Percentiles rank a stretch among this genome's conserved stretches.
Conservation (phyloP, 2,888 invertebrate species). For the Phyllotreta cruciferae region DNA sequence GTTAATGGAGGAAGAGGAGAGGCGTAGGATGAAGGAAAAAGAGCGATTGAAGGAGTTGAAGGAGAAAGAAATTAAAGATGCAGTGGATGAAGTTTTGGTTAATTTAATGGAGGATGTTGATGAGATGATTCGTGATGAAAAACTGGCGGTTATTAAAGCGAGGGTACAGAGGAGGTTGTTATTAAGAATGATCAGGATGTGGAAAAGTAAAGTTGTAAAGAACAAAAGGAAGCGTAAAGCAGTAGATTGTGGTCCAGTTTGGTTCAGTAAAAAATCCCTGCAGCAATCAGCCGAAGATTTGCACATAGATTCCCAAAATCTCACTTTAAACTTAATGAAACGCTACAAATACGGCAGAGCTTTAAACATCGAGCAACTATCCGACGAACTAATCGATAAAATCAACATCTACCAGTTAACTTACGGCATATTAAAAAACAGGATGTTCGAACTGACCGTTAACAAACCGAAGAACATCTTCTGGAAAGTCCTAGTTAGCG, state of each 20-base stretch:
- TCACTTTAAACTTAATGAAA: conserved; percentile 61
- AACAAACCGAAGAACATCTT: conserved; percentile 54
- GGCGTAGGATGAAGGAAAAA: conserved; percentile 35
- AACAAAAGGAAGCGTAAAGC: conserved; percentile 62
- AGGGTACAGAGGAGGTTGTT: conserved; percentile 55
- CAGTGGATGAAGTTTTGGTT: conserved; percentile 53
- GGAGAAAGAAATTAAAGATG: conserved; percentile 46
- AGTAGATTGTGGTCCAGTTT: conserved; percentile 65
- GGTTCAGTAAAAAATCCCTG: conserved; percentile 60
- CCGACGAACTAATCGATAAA: conserved; percentile 40
- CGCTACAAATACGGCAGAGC: conserved; percentile 61
- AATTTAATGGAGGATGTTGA: conserved; percentile 56
- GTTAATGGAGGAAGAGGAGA: conserved; percentile 38
- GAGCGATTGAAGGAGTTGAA: conserved; percentile 39
- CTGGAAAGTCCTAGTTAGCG: conserved; percentile 71
- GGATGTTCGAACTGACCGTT: conserved; percentile 44
- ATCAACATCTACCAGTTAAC: conserved; percentile 50
- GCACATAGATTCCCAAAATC: conserved; percentile 58
- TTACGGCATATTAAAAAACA: conserved; percentile 47
- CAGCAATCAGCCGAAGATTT: conserved; percentile 60
- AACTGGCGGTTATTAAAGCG: conserved; percentile 56
- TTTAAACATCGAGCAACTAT: conserved; percentile 42
- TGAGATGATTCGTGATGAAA: conserved; percentile 52
- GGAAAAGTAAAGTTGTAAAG: conserved; percentile 59
- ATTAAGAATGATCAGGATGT: conserved; percentile 59